Conservation (phyloP, 2,888 invertebrate genomes). For the Halocaridina rubra region DNA sequence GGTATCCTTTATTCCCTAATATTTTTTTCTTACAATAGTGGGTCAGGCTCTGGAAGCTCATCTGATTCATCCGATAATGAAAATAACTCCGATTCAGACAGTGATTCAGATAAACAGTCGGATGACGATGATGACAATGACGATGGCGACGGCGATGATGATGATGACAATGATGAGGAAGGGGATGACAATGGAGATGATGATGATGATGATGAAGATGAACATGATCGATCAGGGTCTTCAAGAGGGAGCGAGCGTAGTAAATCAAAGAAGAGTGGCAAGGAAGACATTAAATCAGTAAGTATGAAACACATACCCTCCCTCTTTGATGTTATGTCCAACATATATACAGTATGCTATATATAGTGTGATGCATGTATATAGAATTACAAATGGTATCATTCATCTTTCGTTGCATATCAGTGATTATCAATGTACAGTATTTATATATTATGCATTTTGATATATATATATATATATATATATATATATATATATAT, state of each 20-base stretch:
- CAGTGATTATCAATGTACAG: too few species aligned
- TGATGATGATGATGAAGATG: constrained; percentile 31
- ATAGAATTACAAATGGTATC: background rate
- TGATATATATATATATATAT: background rate
- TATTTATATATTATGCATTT: background rate
- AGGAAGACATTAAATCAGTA: constrained; percentile 37
- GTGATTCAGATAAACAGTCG: constrained; percentile 47
- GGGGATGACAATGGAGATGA: constrained; percentile 23
- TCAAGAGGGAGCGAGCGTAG: constrained; percentile 10
- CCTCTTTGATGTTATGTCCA: background rate
- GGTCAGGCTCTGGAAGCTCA: constrained; percentile 52
- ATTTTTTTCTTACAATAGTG: constrained; percentile 31
- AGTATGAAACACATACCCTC: too few species aligned
- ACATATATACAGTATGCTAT: background rate
- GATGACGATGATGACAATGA: constrained; percentile 39
- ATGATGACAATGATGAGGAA: constrained; percentile 31
- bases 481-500: background rate
- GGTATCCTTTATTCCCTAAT: too few species aligned
- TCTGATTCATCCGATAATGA: constrained; percentile 49
- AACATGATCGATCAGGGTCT: constrained; percentile 15
- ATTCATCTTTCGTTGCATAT: too few species aligned
- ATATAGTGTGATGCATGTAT: background rate
- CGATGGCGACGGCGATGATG: constrained; percentile 33
- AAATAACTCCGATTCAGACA: constrained; percentile 49
- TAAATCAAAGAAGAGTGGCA: background rate